Evolutionary conservation across 2,888 invertebrate species (phyloP).

Genomic region (Protonemura montana): DNA sequence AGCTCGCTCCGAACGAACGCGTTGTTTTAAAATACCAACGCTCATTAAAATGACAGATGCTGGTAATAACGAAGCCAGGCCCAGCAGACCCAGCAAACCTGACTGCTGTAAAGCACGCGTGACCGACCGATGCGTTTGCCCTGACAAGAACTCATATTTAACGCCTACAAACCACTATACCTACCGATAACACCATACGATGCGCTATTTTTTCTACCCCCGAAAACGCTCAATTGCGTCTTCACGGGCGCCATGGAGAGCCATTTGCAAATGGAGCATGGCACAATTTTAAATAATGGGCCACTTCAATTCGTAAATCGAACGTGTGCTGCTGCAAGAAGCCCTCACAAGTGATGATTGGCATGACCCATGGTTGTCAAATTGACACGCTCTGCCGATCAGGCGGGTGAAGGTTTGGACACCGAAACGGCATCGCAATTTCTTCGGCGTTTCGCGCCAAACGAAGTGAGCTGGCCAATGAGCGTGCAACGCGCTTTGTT

Average conservation of each 20-base stretch:
- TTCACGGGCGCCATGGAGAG: too few relatives aligned
- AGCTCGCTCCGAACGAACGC: not conserved
- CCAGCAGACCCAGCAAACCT: not conserved
- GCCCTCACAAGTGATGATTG: too few relatives aligned
- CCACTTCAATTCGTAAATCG: not conserved
- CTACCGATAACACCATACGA: not conserved
- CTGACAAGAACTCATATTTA: not conserved
- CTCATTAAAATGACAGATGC: not conserved
- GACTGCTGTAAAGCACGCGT: not conserved
- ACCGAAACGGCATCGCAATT: not conserved
- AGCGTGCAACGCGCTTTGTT: not conserved
- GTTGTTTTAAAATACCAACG: not conserved
- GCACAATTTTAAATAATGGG: not conserved
- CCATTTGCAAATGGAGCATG: not conserved
- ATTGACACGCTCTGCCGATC: not conserved
- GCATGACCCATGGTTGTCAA: not conserved
- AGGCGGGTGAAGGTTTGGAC: not conserved
- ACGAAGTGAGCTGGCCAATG: constrained; percentile 22
- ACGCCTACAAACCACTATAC: not conserved
- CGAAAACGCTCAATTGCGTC: too few relatives aligned
- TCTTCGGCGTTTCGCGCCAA: not conserved
- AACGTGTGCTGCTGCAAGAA: too few relatives aligned
- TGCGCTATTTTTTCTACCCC: not conserved
- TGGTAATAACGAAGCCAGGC: not conserved
- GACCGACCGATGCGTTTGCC: not conserved